Evolutionary conservation across 2,797 vertebrate species (phyloP), one percentile per base, ranked within the genome.

Genomic region (Pogonophryne albipinna): DNA sequence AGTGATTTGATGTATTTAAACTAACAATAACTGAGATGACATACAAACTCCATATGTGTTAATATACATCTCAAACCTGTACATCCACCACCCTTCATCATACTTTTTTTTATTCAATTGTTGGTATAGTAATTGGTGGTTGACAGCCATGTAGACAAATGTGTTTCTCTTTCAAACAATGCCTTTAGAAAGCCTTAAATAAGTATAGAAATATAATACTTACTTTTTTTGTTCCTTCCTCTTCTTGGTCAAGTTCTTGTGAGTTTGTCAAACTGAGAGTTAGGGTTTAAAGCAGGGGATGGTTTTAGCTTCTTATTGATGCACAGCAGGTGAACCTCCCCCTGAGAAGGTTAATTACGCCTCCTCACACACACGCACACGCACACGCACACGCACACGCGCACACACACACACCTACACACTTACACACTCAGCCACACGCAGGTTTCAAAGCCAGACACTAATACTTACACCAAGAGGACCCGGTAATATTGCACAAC

Each of bases 181-280:
- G 31, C 27, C 20, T 38, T 38, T 60, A 3, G 38, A 38, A 27
- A 38, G 8, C 34, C 8, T 38, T 27, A 27, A 38, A 38, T 38
- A 38, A 9, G 8, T 38, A 38, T 38, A 38, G 34, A 78, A 82
- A 47, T 53, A 53, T 79, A 74, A 38, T 66, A 93, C 92, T 92
- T 90, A 90, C 90, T 74, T 46, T 90, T 68, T 64, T 69, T 62
- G 49, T 73, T 69, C 34, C 42, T 82, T 46, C 73, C 79, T 44
- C 70, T 53, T 80, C 51, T 68, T 16, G 9, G 60, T 57, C 27
- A 66, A 65, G 41, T 55, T 73, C 41, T 52, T 56, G 53, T 73
- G 77, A 74, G 51, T 87, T 77, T 74, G 77, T 78, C 34, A 81
- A 69, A 76, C 13, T 65, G 42, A 23, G 64, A 57, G 20, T 55